phyloP scores from a whole-genome alignment of 2,113 vertebrate species.

The Recurvirostra avosetta region DNA sequence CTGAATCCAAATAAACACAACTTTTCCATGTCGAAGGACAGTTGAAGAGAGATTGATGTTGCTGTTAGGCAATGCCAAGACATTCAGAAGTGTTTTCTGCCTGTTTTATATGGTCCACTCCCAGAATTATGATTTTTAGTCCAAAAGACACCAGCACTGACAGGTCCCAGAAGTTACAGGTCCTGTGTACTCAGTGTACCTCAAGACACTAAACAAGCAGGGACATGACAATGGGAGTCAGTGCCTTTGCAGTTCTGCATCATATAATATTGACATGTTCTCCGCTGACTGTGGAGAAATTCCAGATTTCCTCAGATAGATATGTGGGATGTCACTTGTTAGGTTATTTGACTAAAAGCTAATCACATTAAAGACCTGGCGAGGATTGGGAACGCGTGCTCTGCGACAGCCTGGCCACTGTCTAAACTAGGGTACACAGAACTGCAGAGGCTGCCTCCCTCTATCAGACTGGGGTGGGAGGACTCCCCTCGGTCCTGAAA shows the following conservation, averaged over 20 bases:
- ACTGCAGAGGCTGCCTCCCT: background rate
- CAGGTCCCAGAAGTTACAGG: background rate
- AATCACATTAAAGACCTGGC: background rate
- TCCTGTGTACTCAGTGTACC: background rate
- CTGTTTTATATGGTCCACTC: background rate
- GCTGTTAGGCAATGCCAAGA: background rate
- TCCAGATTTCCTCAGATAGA: background rate
- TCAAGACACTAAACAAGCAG: background rate
- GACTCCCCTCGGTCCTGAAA: background rate
- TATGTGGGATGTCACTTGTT: background rate
- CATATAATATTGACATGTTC: background rate
- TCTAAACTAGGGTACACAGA: background rate
- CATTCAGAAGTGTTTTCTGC: background rate
- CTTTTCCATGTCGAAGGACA: slow-evolving; percentile 15
- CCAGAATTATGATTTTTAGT: background rate
- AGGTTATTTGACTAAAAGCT: background rate
- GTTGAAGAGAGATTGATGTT: background rate
- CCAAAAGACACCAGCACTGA: background rate
- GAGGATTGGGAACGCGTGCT: accelerated
- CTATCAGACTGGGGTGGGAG: background rate
- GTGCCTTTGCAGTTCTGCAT: background rate
- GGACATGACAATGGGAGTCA: background rate
- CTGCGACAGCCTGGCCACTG: background rate
- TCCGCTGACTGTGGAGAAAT: background rate
- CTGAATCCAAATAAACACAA: slow-evolving; percentile 55